These are phyloP conservation scores for Microlaimidae sp. DNA, from an alignment of 2,888 invertebrate genomes.

Conservation along the genomic window DNA sequence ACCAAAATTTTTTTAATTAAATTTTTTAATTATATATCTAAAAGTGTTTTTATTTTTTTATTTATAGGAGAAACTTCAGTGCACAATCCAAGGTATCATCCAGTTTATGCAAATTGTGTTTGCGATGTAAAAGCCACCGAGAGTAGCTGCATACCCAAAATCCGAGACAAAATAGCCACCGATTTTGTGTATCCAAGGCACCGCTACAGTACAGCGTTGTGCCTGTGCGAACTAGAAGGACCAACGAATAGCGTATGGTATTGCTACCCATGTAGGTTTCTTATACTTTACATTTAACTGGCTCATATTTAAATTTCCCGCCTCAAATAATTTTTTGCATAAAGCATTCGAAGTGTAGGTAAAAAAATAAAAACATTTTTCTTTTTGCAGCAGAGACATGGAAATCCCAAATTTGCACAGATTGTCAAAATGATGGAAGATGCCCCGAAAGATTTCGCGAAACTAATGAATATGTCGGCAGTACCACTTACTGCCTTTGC, in stretches of 20 bases:
- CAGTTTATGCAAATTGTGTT: slow-evolving; percentile 28
- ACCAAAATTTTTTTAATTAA: no score
- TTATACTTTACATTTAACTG: no score
- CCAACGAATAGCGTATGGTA: no score
- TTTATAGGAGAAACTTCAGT: no score
- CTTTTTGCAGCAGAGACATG: slow-evolving; percentile 25
- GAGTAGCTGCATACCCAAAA: background rate
- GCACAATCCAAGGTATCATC: no score
- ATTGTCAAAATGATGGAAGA: slow-evolving; percentile 29
- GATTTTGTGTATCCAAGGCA: background rate
- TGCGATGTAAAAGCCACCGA: slow-evolving; percentile 25
- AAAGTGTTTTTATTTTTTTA: no score
- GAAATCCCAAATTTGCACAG: slow-evolving; percentile 30
- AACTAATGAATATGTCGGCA: background rate
- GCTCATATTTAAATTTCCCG: no score
- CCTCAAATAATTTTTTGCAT: no score
- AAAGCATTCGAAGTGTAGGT: no score
- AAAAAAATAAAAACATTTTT: background rate
- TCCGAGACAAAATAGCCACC: background rate
- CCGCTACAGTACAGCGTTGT: slow-evolving; percentile 21
- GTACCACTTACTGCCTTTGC: slow-evolving; percentile 23
- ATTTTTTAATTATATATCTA: no score
- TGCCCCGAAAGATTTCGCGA: slow-evolving; percentile 29
- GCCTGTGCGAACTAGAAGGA: slow-evolving; percentile 29
- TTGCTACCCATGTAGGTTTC: no score